These are phyloP conservation scores for Jacana jacana DNA, from an alignment of 2,113 vertebrate genomes.

Conservation along the genomic window DNA sequence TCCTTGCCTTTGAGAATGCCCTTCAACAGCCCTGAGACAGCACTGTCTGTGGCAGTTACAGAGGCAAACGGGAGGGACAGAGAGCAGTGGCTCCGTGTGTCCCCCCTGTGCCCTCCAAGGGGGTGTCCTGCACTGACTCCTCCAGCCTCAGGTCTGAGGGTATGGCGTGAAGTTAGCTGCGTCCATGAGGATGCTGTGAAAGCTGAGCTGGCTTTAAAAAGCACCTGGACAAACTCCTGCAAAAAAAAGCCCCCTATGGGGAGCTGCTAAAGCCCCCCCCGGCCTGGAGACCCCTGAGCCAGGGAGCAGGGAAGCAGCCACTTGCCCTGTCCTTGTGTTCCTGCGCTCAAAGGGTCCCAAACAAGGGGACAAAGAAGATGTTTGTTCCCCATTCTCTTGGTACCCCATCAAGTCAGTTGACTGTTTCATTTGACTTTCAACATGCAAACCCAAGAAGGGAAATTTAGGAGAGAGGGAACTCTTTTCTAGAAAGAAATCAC, in stretches of 20 bases:
- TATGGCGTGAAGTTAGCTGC: neutral
- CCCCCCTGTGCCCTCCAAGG: fast-evolving
- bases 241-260: neutral
- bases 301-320: neutral
- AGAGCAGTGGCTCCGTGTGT: neutral
- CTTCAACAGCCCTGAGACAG: neutral
- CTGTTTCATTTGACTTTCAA: neutral
- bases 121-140: neutral
- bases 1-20: neutral
- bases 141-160: neutral
- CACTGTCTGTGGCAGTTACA: neutral
- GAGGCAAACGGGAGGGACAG: neutral
- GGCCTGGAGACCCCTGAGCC: neutral
- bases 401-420: neutral
- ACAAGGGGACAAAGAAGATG: neutral
- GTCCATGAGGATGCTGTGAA: neutral
- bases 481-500: neutral
- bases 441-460: neutral
- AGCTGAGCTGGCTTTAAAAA: neutral
- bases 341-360: neutral
- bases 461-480: neutral
- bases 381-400: neutral
- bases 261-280: neutral
- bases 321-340: neutral
- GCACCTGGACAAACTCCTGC: neutral